Evolutionary conservation across 2,113 vertebrate species (phyloP).

Genomic region (Onychostruthus taczanowskii): DNA sequence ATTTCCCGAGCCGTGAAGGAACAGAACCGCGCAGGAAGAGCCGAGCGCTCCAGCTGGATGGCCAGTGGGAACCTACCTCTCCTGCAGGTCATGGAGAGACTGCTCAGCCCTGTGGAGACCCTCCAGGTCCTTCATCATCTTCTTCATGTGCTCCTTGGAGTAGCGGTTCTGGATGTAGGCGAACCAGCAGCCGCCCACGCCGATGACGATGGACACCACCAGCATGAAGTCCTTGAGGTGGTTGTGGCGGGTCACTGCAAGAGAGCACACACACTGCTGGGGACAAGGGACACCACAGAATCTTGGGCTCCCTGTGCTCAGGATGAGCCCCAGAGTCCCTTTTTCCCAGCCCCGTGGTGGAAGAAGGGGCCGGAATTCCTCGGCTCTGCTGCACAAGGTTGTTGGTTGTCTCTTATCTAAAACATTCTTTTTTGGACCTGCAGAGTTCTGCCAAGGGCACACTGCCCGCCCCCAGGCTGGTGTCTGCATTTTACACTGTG

Average conservation of each 20-base stretch:
- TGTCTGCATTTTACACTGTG: too few species aligned
- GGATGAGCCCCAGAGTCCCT: too few species aligned
- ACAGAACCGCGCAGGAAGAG: accelerated
- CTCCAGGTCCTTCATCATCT: constrained; percentile 98
- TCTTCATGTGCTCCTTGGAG: constrained; percentile 99
- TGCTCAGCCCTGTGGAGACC: constrained; percentile 96
- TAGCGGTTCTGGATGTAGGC: constrained; percentile 98
- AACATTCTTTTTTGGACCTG: too few species aligned
- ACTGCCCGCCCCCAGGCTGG: too few species aligned
- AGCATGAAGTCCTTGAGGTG: constrained; percentile 99
- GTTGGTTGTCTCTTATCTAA: too few species aligned
- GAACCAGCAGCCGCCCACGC: constrained; percentile 98
- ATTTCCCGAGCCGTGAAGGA: neutral
- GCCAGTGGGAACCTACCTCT: constrained; percentile 77
- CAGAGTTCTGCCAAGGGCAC: too few species aligned
- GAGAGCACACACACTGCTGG: neutral
- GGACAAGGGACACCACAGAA: accelerated
- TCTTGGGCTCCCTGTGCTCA: too few species aligned
- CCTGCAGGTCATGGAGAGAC: constrained; percentile 94
- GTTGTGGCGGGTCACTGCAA: constrained; percentile 90
- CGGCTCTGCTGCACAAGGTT: too few species aligned
- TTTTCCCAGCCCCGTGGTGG: too few species aligned
- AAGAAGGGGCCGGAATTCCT: too few species aligned
- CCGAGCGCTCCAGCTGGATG: accelerated
- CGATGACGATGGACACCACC: constrained; percentile 97